Conservation (phyloP, 2,797 vertebrate species). For the Amblyraja radiata region DNA sequence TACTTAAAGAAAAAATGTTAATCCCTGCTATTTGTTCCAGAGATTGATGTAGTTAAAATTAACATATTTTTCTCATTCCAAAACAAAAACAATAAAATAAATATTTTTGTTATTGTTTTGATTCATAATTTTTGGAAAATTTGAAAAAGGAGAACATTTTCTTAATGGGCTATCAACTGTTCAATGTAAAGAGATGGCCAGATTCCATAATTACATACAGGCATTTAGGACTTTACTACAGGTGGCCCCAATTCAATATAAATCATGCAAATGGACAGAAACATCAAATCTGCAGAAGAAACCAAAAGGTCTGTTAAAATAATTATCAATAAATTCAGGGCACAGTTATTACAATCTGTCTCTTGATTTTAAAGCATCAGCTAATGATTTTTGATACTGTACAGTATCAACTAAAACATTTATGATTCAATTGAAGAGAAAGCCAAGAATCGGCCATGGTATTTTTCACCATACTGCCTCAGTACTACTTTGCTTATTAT, state of each 20-base stretch:
- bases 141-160: too few species aligned
- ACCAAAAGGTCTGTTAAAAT: background rate
- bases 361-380: background rate
- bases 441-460: background rate
- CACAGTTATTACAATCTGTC: background rate
- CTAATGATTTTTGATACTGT: background rate
- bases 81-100: background rate
- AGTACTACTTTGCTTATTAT: constrained; percentile 40
- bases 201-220: background rate
- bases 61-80: background rate
- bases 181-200: too few species aligned
- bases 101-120: too few species aligned
- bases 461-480: background rate
- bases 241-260: background rate
- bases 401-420: background rate
- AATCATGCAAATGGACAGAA: background rate
- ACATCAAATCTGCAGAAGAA: background rate
- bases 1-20: background rate
- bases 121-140: too few species aligned
- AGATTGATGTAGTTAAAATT: background rate
- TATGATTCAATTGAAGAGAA: background rate
- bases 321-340: background rate
- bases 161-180: too few species aligned
- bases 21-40: background rate
- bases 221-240: background rate